These are phyloP conservation scores for Mechanitis messenoides DNA, from an alignment of 2,888 invertebrate species.

Conservation along the genomic window DNA sequence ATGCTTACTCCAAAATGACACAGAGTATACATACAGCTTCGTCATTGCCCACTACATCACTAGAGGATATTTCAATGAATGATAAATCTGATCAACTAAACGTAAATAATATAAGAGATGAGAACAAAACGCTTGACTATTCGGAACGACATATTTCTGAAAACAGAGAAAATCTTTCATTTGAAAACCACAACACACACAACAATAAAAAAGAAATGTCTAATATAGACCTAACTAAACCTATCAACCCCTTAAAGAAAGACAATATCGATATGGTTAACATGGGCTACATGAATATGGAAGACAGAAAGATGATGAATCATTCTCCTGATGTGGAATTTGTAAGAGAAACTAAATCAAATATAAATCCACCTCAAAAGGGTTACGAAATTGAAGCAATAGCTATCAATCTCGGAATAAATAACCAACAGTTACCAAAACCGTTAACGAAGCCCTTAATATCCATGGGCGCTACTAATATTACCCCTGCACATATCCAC, in stretches of 20 bases:
- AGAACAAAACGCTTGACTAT: slow-evolving; percentile 39
- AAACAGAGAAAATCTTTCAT: slow-evolving; percentile 40
- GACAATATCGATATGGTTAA: slow-evolving; percentile 70
- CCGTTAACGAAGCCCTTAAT: slow-evolving; percentile 38
- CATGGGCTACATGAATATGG: slow-evolving; percentile 68
- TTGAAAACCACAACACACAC: slow-evolving; percentile 33
- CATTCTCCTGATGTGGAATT: slow-evolving; percentile 45
- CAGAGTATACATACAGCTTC: slow-evolving; percentile 37
- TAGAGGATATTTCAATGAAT: slow-evolving; percentile 63
- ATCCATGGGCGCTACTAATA: slow-evolving; percentile 40
- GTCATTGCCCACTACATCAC: slow-evolving; percentile 44
- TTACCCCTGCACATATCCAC: slow-evolving; percentile 56
- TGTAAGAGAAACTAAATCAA: slow-evolving; percentile 46
- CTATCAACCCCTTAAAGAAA: slow-evolving; percentile 47
- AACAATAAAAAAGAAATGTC: slow-evolving; percentile 45
- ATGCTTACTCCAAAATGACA: slow-evolving; percentile 47
- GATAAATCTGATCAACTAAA: slow-evolving; percentile 64
- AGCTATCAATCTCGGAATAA: slow-evolving; percentile 65
- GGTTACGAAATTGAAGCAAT: slow-evolving; percentile 62
- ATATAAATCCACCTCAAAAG: slow-evolving; percentile 48
- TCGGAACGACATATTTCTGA: slow-evolving; percentile 38
- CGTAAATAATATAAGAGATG: slow-evolving; percentile 52
- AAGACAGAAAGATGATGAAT: slow-evolving; percentile 49
- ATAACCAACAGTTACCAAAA: slow-evolving; percentile 54
- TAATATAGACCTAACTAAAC: slow-evolving; percentile 42